A percentile compares a stretch with the other conserved stretches of the same genome.
phyloP scores from a whole-genome alignment of 2,888 invertebrate genomes.

The Conomelus anceps region DNA sequence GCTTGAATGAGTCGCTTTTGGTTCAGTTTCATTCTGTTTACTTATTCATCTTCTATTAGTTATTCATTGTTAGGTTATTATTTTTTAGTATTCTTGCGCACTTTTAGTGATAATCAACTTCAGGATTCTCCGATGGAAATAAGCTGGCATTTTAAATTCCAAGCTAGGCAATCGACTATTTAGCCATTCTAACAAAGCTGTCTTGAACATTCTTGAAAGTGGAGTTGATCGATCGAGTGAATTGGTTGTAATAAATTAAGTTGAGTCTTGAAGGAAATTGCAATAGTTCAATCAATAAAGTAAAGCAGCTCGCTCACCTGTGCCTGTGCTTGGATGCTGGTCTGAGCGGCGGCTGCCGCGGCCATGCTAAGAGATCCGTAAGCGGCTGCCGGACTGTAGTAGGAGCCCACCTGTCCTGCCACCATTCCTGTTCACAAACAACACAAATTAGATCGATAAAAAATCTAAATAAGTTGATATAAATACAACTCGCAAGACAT shows the following conservation, averaged over 20 bases:
- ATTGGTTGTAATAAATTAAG: background rate
- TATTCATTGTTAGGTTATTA: no score
- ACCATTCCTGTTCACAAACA: slow-evolving; percentile 61
- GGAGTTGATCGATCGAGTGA: slow-evolving; percentile 17
- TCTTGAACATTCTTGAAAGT: no score
- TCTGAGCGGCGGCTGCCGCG: slow-evolving; percentile 58
- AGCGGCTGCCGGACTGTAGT: slow-evolving; percentile 62
- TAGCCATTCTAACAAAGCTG: no score
- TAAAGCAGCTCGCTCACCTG: slow-evolving; percentile 56
- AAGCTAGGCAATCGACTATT: no score
- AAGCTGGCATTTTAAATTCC: no score
- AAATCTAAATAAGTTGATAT: background rate
- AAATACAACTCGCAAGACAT: background rate
- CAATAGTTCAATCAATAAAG: background rate
- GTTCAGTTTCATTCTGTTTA: no score
- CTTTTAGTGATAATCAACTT: no score
- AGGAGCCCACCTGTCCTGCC: slow-evolving; percentile 56
- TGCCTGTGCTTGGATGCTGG: slow-evolving; percentile 59
- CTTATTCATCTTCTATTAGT: no score
- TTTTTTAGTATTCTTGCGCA: no score
- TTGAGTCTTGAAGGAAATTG: background rate
- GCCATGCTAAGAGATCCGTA: slow-evolving; percentile 66
- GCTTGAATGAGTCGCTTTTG: no score
- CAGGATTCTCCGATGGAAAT: no score
- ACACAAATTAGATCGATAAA: slow-evolving; percentile 13